Evolutionary conservation across 2,797 vertebrate species (phyloP), one percentile per base, ranked within the genome.

Genomic region (Anas flavirostris): DNA sequence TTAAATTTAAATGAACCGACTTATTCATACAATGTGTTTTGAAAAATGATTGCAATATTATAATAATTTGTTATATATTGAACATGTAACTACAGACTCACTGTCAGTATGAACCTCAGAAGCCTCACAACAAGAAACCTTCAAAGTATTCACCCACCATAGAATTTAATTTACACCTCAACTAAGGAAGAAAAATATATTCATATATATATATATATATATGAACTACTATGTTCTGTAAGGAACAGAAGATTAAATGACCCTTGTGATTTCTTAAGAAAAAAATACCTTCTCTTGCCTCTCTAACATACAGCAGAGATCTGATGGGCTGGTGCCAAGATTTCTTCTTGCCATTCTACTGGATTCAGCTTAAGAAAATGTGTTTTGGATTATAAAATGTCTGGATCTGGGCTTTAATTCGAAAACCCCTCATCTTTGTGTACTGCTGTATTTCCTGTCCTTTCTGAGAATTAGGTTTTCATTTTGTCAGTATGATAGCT

Each of bases 141-240:
- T 26, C 26, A 21, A 82, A 92, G 28, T 41, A 16, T 62, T 89
- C 78, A 68, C 26, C 50, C 64, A 80, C 26, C 39, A 23, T 4
- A 89, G 64, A 94, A 89, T 94, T 92, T 79, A 88, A 95, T 95
- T 95, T 88, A 79, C 43, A 93, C 33, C 39, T 89, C 56, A 91
- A 60, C 21, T 58, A 84, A 69, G 33, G 53, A 26, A 82, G 11
- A 4, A 59, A 92, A 84, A 86, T n/a, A 43, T 22, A 79, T 43
- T 26, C 12, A 16, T 25, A 59, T 41, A 62, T 23, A 59, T 41
- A 39, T 78, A 39, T 44, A 29, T 19, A 52, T 14, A 41, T 37
- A 25, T 10, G 53, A 28, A 12, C 23, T 16, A 46, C 23, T 73
- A 43, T 9, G 35, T 67, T 91, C 41, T 90, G 25, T 74, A 66